These are phyloP conservation scores for Rhinolophus sinicus DNA, from an alignment of 2,113 vertebrate species.

Conservation along the genomic window DNA sequence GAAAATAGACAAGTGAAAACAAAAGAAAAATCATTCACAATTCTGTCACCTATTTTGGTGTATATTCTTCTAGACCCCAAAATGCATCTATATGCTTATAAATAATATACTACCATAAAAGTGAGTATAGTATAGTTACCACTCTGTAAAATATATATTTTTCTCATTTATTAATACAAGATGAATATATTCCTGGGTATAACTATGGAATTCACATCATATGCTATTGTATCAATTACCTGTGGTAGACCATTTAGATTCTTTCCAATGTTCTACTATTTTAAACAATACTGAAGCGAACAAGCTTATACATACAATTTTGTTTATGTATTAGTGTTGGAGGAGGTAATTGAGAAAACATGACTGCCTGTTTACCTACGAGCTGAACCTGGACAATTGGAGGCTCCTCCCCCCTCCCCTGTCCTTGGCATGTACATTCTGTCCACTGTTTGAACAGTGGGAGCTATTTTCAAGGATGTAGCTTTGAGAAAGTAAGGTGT, in stretches of 20 bases:
- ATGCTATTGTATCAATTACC: background rate
- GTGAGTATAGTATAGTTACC: background rate
- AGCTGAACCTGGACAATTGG: background rate
- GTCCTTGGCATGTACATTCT: background rate
- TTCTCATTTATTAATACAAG: conserved; percentile 5
- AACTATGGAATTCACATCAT: background rate
- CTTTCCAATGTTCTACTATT: background rate
- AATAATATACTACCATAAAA: background rate
- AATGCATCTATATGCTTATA: background rate
- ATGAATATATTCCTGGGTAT: background rate
- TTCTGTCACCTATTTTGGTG: background rate
- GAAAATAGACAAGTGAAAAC: background rate
- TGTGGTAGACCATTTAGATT: conserved; percentile 11
- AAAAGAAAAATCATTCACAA: conserved; percentile 9
- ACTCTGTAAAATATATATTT: background rate
- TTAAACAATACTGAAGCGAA: background rate
- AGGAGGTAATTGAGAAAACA: background rate
- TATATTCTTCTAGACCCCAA: background rate
- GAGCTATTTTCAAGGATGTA: background rate
- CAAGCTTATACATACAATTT: background rate
- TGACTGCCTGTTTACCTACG: background rate
- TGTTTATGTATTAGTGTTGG: background rate
- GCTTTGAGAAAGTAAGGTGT: background rate
- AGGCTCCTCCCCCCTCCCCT: background rate
- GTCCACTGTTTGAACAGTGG: background rate